Evolutionary conservation across 37 sponge, comb jelly and placozoan species (phyloP).

Genomic region (Crambe crambe): DNA sequence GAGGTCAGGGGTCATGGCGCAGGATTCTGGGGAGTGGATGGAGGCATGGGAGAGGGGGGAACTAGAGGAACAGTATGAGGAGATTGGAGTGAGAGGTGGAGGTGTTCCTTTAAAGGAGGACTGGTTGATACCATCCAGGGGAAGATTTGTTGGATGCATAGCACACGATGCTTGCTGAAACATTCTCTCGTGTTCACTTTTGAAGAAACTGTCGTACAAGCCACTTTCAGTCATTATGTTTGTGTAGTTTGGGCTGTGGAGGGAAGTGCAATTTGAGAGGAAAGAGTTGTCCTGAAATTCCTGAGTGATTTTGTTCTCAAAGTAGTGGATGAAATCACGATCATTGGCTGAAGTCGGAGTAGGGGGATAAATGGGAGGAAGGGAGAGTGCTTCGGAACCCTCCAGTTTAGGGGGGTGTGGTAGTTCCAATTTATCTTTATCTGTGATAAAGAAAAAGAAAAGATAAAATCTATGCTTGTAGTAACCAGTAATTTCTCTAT

Average conservation of each 20-base stretch:
- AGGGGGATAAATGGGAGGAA: neutral
- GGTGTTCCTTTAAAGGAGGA: neutral
- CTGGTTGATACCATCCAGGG: neutral
- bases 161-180: neutral
- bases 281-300: slow-evolving; percentile 8
- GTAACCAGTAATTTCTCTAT: too few relatives aligned
- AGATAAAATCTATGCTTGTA: too few relatives aligned
- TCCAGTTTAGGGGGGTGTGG: neutral
- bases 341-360: neutral
- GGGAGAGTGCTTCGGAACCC: neutral
- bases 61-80: slow-evolving; percentile 34
- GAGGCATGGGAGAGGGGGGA: slow-evolving; percentile 49
- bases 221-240: slow-evolving; percentile 1
- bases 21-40: neutral
- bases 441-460: neutral
- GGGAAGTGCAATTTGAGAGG: neutral
- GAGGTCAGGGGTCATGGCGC: slow-evolving; percentile 14
- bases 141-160: neutral
- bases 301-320: slow-evolving; percentile 1
- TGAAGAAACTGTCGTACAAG: slow-evolving; percentile 33
- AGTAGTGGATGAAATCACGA: slow-evolving; percentile 4
- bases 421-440: neutral
- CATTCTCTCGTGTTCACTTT: neutral
- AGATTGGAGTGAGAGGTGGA: slow-evolving; percentile 36
- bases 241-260: slow-evolving; percentile 19